Evolutionary conservation across 2,888 invertebrate species (phyloP).

Genomic region (Norana najaformis): DNA sequence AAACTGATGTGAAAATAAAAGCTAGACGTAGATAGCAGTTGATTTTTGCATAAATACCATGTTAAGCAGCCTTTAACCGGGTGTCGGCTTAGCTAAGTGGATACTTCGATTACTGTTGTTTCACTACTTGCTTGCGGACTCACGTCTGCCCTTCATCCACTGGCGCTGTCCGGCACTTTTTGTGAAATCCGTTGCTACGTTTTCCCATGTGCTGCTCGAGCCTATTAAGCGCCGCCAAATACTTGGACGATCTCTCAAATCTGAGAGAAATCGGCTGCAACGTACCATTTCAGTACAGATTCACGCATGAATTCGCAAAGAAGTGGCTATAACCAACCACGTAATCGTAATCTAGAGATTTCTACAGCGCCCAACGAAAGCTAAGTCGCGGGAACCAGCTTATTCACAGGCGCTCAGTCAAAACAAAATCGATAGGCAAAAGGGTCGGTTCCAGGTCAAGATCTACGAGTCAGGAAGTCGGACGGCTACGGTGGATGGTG

Average conservation of each 20-base stretch:
- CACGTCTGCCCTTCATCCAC: not conserved
- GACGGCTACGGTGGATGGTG: no score
- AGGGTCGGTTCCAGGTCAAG: no score
- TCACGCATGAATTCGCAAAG: no score
- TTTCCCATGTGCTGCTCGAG: not conserved
- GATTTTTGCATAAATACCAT: not conserved
- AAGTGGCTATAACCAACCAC: no score
- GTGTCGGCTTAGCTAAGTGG: not conserved
- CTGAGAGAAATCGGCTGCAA: not conserved
- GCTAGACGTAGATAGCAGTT: not conserved
- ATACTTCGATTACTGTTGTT: not conserved
- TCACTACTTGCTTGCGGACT: no score
- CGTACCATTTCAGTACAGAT: not conserved
- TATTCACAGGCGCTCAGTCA: no score
- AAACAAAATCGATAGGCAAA: no score
- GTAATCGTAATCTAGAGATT: no score
- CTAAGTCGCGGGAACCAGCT: no score
- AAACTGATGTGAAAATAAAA: not conserved
- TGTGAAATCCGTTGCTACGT: not conserved
- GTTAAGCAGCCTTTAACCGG: not conserved
- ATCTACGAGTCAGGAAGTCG: no score
- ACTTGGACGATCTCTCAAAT: not conserved
- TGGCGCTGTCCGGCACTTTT: slow-evolving; percentile 7
- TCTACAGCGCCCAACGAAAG: no score
- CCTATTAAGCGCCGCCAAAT: not conserved